Conservation (phyloP, 2,888 invertebrate species). For the Dryococelus australis region DNA sequence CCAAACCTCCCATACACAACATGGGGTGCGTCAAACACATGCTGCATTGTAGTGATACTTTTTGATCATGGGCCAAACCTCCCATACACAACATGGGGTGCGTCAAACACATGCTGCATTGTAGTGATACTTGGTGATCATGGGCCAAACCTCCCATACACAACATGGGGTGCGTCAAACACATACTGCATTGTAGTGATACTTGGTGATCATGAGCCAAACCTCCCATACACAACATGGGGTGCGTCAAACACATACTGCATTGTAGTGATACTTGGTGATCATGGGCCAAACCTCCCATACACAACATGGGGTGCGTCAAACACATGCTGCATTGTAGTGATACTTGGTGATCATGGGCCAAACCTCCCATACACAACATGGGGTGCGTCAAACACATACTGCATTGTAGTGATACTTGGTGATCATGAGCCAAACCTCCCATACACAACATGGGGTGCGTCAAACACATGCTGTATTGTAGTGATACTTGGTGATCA, state of each 20-base stretch:
- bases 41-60: too few species aligned
- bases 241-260: constrained; percentile 57
- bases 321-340: too few species aligned
- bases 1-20: constrained; percentile 63
- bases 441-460: constrained; percentile 70
- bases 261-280: too few species aligned
- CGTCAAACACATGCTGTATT: background rate
- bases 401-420: too few species aligned
- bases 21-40: constrained; percentile 61
- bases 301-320: constrained; percentile 68
- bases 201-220: too few species aligned
- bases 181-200: too few species aligned
- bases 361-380: constrained; percentile 63
- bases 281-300: constrained; percentile 56
- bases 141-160: constrained; percentile 60
- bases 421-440: constrained; percentile 51
- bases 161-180: constrained; percentile 64
- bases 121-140: too few species aligned
- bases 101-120: background rate
- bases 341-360: too few species aligned
- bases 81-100: constrained; percentile 70
- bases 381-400: constrained; percentile 61
- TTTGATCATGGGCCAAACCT: constrained; percentile 51
- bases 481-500: too few species aligned
- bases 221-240: constrained; percentile 67